Evolutionary conservation across 2,113 vertebrate species (phyloP).

Genomic region (Cinclus mexicanus): DNA sequence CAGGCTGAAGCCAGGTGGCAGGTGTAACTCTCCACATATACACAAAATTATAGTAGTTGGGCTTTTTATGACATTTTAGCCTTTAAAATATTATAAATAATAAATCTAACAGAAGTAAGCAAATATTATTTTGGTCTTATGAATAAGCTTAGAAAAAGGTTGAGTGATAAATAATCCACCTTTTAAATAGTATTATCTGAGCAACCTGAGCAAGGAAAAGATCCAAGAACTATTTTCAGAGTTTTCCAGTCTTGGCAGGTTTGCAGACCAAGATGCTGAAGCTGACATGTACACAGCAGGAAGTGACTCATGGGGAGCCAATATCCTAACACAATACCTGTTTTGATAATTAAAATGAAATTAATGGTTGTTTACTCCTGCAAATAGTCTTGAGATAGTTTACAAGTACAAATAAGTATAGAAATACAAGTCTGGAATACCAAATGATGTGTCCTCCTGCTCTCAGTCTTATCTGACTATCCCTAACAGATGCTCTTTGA

Average conservation of each 20-base stretch:
- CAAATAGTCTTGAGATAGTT: background rate
- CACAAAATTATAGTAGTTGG: background rate
- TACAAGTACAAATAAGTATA: background rate
- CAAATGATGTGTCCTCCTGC: background rate
- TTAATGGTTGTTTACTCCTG: background rate
- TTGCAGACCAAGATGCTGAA: background rate
- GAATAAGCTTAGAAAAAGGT: background rate
- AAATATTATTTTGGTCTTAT: background rate
- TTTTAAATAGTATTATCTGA: background rate
- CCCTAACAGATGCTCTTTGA: background rate
- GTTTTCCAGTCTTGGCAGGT: background rate
- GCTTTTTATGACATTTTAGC: background rate
- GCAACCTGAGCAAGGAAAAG: background rate
- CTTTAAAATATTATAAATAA: background rate
- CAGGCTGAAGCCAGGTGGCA: background rate
- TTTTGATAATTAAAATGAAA: background rate
- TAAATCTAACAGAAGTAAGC: background rate
- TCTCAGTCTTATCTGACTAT: background rate
- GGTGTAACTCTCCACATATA: background rate
- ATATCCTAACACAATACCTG: background rate
- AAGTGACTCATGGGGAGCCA: background rate
- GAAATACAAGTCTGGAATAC: background rate
- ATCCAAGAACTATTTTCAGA: background rate
- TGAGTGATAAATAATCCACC: background rate
- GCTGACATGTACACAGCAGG: background rate